Conservation (phyloP, 2,797 vertebrate genomes). For the Spinibarbus caldwelli region DNA sequence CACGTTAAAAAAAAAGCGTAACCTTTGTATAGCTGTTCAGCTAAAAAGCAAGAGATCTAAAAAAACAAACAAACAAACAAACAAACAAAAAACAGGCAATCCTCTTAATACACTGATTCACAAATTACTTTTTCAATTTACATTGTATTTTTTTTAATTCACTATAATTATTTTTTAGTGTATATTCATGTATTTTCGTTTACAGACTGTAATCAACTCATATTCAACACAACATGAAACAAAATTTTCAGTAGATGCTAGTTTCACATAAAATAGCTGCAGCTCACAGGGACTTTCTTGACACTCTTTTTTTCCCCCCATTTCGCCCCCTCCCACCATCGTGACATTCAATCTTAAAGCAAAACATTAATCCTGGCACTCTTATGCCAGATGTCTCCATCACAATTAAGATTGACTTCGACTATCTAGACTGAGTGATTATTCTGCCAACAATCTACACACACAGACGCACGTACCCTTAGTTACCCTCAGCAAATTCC, state of each 20-base stretch:
- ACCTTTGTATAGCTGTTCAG: not conserved
- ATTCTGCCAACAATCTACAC: slow-evolving; percentile 57
- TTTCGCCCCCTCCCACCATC: slow-evolving; percentile 52
- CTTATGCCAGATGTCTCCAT: slow-evolving; percentile 69
- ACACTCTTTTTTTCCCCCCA: slow-evolving; percentile 6
- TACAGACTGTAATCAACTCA: not conserved
- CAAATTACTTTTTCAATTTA: not conserved
- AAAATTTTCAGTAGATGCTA: not conserved
- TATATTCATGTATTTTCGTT: not conserved
- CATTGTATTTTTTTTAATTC: not conserved
- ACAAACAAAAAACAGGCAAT: not conserved
- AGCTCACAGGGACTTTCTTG: slow-evolving; percentile 23
- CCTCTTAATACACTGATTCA: not conserved
- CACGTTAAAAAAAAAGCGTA: not conserved
- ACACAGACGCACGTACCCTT: slow-evolving; percentile 5
- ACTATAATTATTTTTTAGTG: not conserved
- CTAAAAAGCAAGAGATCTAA: not conserved
- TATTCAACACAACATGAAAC: not conserved
- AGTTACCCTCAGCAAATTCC: slow-evolving; percentile 3
- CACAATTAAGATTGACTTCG: slow-evolving; percentile 73
- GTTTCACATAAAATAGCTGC: slow-evolving; percentile 29
- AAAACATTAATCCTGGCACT: slow-evolving; percentile 74
- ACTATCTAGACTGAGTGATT: slow-evolving; percentile 69
- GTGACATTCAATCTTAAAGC: slow-evolving; percentile 69
- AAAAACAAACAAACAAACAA: no score